phyloP scores from a whole-genome alignment of 2,113 vertebrate species.

The Archocentrus centrarchus region DNA sequence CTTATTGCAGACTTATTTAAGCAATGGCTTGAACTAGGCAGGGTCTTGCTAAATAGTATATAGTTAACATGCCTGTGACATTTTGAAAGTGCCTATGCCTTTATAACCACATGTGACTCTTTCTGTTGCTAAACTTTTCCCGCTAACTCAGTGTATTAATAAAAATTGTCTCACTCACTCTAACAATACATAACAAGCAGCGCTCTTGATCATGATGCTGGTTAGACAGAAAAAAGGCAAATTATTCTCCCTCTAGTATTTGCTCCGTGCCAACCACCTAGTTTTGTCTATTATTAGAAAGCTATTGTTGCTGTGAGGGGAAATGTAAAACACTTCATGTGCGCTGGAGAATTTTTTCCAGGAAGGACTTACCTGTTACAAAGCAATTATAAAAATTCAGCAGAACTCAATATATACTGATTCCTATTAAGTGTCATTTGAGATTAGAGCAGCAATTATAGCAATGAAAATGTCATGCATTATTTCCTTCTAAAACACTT shows the following conservation, averaged over 20 bases:
- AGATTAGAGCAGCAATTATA: neutral
- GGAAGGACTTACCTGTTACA: neutral
- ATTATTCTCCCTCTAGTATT: constrained; percentile 16
- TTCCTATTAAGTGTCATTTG: neutral
- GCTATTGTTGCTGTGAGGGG: neutral
- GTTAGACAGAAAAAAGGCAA: constrained; percentile 12
- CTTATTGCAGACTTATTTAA: constrained; percentile 1
- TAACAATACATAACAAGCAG: constrained; percentile 26
- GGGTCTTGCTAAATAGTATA: neutral
- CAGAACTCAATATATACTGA: neutral
- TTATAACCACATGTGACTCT: neutral
- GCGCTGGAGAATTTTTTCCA: neutral
- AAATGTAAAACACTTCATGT: constrained; percentile 33
- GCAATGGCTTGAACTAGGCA: neutral
- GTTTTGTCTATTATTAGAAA: constrained; percentile 41
- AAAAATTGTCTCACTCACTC: constrained; percentile 13
- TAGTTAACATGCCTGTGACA: constrained; percentile 2
- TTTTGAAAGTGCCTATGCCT: neutral
- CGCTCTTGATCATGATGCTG: neutral
- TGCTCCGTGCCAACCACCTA: neutral
- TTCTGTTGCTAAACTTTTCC: neutral
- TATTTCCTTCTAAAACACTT: neutral
- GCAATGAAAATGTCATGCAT: neutral
- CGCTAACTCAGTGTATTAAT: constrained; percentile 7
- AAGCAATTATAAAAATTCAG: constrained; percentile 8